Evolutionary conservation across 2,888 invertebrate species (phyloP).

Genomic region (Hydriomena furcata): DNA sequence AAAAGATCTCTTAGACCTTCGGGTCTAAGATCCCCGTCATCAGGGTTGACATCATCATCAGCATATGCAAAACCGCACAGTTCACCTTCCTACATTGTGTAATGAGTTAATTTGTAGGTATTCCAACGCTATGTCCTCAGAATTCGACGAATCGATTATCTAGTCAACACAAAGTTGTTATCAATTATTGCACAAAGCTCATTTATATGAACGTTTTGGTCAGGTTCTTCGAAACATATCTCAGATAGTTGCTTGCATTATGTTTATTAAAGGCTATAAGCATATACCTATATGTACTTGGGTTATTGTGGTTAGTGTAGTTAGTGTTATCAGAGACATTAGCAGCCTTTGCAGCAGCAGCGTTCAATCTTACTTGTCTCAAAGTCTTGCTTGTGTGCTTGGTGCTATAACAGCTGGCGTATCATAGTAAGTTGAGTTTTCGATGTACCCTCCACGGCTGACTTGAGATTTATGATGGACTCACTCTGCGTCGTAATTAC

Average conservation of each 20-base stretch:
- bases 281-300: too few species aligned
- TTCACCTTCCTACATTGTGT: not conserved
- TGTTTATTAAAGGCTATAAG: too few species aligned
- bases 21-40: too few species aligned
- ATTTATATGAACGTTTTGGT: constrained; percentile 22
- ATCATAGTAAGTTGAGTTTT: not conserved
- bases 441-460: not conserved
- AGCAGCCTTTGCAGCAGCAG: not conserved
- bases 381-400: not conserved
- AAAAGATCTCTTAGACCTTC: too few species aligned
- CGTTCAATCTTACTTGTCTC: not conserved
- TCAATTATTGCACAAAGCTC: constrained; percentile 37
- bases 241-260: constrained; percentile 1
- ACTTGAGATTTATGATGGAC: not conserved
- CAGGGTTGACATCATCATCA: too few species aligned
- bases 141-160: constrained; percentile 49
- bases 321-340: too few species aligned
- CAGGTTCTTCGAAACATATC: constrained; percentile 20
- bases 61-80: not conserved
- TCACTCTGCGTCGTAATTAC: not conserved
- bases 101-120: constrained; percentile 3
- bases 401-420: not conserved
- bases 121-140: constrained; percentile 8
- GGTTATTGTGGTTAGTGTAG: too few species aligned
- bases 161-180: constrained; percentile 38